Evolutionary conservation across 1,140 invertebrate species (phyloP).

Genomic region (Cotesia typhae): DNA sequence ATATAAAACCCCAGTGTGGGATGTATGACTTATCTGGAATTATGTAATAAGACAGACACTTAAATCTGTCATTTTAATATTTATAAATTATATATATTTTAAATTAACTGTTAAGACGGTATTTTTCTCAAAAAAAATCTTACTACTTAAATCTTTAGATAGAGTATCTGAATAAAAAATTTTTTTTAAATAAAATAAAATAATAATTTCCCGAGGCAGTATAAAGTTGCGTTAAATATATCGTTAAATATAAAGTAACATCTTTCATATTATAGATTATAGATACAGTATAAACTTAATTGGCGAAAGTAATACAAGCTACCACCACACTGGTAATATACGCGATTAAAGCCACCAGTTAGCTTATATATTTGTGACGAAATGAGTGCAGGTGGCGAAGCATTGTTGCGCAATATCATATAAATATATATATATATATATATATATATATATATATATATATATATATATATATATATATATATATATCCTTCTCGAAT

Average conservation of each 20-base stretch:
- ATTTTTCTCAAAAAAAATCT: too few relatives aligned
- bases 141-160: too few relatives aligned
- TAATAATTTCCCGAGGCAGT: too few relatives aligned
- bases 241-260: too few relatives aligned
- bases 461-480: constrained; percentile 13
- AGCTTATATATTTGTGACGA: constrained; percentile 46
- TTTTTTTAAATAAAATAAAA: too few relatives aligned
- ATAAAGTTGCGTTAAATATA: too few relatives aligned
- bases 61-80: too few relatives aligned
- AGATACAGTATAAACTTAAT: constrained; percentile 48
- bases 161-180: too few relatives aligned
- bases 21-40: constrained; percentile 1
- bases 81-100: too few relatives aligned
- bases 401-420: constrained; percentile 47
- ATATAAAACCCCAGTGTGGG: background rate
- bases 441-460: constrained; percentile 6
- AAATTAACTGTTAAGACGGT: too few relatives aligned
- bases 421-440: constrained; percentile 5
- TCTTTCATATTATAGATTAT: constrained; percentile 25
- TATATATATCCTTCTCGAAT: constrained; percentile 3
- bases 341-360: constrained; percentile 9
- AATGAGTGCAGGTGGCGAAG: constrained; percentile 54
- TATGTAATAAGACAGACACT: constrained; percentile 7
- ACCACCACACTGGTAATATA: constrained; percentile 29
- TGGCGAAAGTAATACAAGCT: constrained; percentile 53